phyloP scores from a whole-genome alignment of 2,797 vertebrate genomes.

The Monodelphis domestica region DNA sequence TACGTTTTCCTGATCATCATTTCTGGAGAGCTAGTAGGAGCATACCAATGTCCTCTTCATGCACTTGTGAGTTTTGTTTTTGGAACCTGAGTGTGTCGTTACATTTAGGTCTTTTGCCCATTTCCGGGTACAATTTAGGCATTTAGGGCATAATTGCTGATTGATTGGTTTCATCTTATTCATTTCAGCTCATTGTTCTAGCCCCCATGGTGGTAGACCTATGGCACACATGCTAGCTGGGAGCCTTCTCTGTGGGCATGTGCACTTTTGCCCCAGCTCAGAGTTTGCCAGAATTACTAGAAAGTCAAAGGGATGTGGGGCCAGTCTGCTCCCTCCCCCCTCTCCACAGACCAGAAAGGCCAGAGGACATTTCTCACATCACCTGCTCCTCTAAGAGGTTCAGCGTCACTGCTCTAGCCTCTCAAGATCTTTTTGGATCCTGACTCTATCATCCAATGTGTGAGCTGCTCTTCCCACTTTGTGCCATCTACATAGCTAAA shows the following conservation, averaged over 20 bases:
- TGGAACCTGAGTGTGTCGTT: background rate
- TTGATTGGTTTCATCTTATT: background rate
- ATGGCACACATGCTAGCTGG: no score
- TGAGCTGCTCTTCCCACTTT: background rate
- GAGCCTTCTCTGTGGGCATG: no score
- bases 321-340: no score
- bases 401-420: background rate
- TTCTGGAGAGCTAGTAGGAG: no score
- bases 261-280: no score
- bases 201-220: no score
- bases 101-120: background rate
- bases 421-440: background rate
- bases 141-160: background rate
- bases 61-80: background rate
- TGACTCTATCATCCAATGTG: background rate
- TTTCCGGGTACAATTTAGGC: background rate
- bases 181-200: background rate
- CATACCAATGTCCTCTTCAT: background rate
- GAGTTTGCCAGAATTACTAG: no score
- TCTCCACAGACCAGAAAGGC: no score
- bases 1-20: no score
- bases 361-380: no score
- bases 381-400: no score
- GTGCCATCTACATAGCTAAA: background rate
- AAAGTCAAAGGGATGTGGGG: no score